phyloP scores from a whole-genome alignment of 2,888 invertebrate genomes.

The Acanthopleura granulata region DNA sequence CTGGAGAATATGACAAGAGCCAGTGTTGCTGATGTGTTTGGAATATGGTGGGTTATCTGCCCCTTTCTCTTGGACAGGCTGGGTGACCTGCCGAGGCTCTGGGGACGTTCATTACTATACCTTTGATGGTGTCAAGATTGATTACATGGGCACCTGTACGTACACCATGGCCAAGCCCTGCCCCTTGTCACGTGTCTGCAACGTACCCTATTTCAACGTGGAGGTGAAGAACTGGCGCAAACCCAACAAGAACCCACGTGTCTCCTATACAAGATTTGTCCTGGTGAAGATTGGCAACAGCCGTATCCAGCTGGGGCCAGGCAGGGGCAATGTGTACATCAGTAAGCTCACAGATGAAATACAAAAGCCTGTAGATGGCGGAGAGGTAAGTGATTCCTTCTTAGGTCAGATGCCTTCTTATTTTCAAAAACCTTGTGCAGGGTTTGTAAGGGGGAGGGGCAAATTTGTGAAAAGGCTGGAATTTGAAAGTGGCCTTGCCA shows the following conservation, averaged over 20 bases:
- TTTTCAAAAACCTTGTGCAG: too few species aligned
- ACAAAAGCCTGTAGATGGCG: too few species aligned
- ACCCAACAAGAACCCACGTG: not conserved
- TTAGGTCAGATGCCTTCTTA: too few species aligned
- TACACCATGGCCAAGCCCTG: slow-evolving; percentile 14
- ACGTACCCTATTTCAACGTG: slow-evolving; percentile 2
- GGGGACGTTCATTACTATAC: not conserved
- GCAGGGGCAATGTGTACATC: slow-evolving; percentile 7
- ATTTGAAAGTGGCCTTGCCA: too few species aligned
- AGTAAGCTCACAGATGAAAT: not conserved
- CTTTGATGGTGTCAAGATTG: slow-evolving; percentile 5
- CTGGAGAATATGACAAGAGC: too few species aligned
- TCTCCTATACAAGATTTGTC: not conserved
- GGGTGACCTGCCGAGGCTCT: not conserved
- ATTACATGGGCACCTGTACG: slow-evolving; percentile 5
- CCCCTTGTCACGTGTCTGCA: not conserved
- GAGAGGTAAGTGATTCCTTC: too few species aligned
- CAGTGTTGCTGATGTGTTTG: too few species aligned
- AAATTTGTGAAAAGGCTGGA: too few species aligned
- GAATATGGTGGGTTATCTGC: too few species aligned
- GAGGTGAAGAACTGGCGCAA: slow-evolving; percentile 17
- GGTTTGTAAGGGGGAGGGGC: too few species aligned
- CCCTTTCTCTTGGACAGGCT: not conserved
- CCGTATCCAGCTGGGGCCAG: slow-evolving; percentile 11
- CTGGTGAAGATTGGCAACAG: not conserved